Base-by-base conservation (phyloP, 23 tunicate genomes). In the Halocynthia aurantium region DNA sequence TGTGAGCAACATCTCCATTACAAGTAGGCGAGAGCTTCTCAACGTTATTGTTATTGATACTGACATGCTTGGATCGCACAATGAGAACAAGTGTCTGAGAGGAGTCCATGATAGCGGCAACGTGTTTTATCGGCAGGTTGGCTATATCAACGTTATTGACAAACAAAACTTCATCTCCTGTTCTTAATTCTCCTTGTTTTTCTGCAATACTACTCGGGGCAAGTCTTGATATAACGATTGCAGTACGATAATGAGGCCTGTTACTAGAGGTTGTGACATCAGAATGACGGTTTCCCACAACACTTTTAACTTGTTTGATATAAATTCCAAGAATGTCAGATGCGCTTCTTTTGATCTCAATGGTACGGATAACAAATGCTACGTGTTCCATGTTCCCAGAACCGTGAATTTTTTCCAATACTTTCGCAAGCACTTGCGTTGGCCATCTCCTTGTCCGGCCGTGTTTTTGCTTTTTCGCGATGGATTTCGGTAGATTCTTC, bases 71-170 rank as follows among this genome's bases (percentile, higher is more conserved):
- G 19, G 88, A 74, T 51, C 85, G 72, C 51, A 92, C 68, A 22
- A 84, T 92, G 7, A 92, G 70, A 22, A 77, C 63, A 11, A 92
- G 72, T 11, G 72, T 58, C 73, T 86, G 70, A 21, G 70, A 51
- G 51, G 61, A 62, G 69, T 79, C 69, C 98, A 92, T 92, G 75
- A 92, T 77, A 6, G 88, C 85, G 5, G 98, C 98, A 44, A 92
- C 98, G 55, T 84, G 49, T 54, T 82, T 77, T 6, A 92, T 62
- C 44, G 77, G 67, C 50, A 77, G 76, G 18, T 74, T 52, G 52
- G 74, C 74, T 18, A 92, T 76, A 49, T 82, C 83, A 19, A 76
- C 67, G 22, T 73, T 80, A 69, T 92, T 92, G 17, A 92, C 86
- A 19, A 84, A 81, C 73, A 92, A 64, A 9, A 92, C 70, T 70